Conservation (phyloP, 2,113 vertebrate species). For the Speoplatyrhinus poulsoni region DNA sequence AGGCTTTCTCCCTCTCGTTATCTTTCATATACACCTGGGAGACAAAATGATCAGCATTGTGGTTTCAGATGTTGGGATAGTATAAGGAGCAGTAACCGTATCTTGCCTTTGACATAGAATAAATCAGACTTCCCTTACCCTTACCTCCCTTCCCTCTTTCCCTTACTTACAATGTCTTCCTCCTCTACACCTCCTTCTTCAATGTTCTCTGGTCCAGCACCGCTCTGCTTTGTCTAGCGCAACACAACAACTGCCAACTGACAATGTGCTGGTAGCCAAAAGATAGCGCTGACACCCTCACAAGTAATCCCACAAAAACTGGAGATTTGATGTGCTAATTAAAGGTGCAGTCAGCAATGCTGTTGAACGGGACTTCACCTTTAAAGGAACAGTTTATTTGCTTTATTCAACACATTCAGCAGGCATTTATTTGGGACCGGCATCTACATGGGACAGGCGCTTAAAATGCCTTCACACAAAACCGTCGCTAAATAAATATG, state of each 20-base stretch:
- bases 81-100: background rate
- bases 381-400: too few relatives aligned
- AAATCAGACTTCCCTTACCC: background rate
- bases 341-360: too few relatives aligned
- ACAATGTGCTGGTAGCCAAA: background rate
- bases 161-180: background rate
- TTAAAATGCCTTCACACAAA: too few relatives aligned
- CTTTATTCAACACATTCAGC: too few relatives aligned
- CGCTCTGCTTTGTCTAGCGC: background rate
- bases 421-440: too few relatives aligned
- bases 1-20: background rate
- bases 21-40: conserved; percentile 2
- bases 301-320: too few relatives aligned
- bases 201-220: background rate
- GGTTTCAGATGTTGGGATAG: background rate
- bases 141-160: too few relatives aligned
- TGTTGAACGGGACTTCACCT: too few relatives aligned
- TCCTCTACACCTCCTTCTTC: background rate
- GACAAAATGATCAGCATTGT: background rate
- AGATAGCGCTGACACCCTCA: too few relatives aligned
- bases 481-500: too few relatives aligned
- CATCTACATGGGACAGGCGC: too few relatives aligned
- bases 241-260: background rate
- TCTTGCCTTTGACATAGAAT: background rate
- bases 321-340: too few relatives aligned